Evolutionary conservation across 2,797 vertebrate genomes (phyloP).

Genomic region (Dryobates pubescens): DNA sequence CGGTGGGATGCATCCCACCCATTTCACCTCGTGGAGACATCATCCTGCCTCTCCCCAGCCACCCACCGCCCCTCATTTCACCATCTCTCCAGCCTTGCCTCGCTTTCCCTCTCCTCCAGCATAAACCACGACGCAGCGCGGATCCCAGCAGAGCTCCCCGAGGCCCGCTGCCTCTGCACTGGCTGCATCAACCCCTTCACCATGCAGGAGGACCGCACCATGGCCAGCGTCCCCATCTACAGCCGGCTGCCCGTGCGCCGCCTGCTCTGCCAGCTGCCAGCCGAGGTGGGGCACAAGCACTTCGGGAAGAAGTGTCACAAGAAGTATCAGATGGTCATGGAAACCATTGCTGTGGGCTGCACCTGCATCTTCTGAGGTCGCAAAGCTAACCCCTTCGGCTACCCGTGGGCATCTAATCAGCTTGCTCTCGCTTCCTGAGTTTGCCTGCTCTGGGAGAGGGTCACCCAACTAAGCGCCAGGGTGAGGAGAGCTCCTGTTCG

Average conservation of each 20-base stretch:
- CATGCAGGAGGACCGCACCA: slow-evolving; percentile 87
- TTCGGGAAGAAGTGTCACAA: slow-evolving; percentile 61
- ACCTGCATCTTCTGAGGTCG: slow-evolving; percentile 85
- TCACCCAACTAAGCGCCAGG: neutral
- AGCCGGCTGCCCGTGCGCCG: slow-evolving; percentile 85
- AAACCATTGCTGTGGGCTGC: slow-evolving; percentile 87
- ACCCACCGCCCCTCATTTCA: neutral
- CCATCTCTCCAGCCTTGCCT: rapidly evolving
- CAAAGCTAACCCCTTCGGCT: neutral
- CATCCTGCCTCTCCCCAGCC: neutral
- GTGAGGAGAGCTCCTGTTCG: neutral
- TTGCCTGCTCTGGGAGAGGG: neutral
- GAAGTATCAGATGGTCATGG: slow-evolving; percentile 81
- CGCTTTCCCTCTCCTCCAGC: slow-evolving; percentile 56
- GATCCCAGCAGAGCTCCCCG: slow-evolving; percentile 82
- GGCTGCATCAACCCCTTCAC: slow-evolving; percentile 89
- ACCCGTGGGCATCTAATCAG: neutral
- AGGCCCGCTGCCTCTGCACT: slow-evolving; percentile 82
- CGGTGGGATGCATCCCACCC: rapidly evolving
- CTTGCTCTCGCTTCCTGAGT: slow-evolving; percentile 23
- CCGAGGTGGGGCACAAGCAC: neutral
- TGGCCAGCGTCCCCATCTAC: slow-evolving; percentile 87
- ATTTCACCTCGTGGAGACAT: rapidly evolving
- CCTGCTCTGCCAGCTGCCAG: slow-evolving; percentile 73
- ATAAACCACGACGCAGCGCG: slow-evolving; percentile 84